Base-by-base conservation (phyloP, 1,140 invertebrate genomes). In the Ostrea denselamellosa region DNA sequence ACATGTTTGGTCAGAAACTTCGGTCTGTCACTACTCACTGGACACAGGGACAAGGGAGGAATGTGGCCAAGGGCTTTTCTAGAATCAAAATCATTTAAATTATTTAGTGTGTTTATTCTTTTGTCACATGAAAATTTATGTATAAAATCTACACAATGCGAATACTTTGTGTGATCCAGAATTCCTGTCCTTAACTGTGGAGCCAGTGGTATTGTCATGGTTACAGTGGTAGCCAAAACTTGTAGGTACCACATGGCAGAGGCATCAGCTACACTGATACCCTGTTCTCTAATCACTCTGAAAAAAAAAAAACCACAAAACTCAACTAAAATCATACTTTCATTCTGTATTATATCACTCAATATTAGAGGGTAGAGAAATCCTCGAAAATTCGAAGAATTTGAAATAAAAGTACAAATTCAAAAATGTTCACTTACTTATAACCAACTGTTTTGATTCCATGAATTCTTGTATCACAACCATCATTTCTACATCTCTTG, bases 401-500 rank as follows among this genome's bases (percentile, higher is more conserved):
- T 1, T 44, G 34, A 44, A 44, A n/a, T n/a, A 44, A 44, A 44
- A 2, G 34, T 44, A 44, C 34, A 44, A 5, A 44, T 44, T 44
- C 5, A 5, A 44, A 44, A 44, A 44, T 44, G 34, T 44, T 44
- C 5, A 89, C 91, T 90, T 91, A 94, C 94, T 92, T 94, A 89
- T 93, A 94, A 14, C 94, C 94, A 9, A 93, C 83, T 62, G 92
- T 92, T 77, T 94, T 94, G 52, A 94, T 56, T 10, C 90, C 91
- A 88, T 93, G 93, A 22, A 95, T 93, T 83, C 94, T 92, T n/a
- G 93, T 94, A 89, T 95, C 94, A 93, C 94, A 95, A 1, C 94
- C 94, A 91, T 94, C 94, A 91, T 93, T 94, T 86, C 93, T 93
- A 88, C 94, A 95, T 62, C 93, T 90, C 77, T 93, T 93, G 81